phyloP scores from a whole-genome alignment of 1,140 invertebrate species.

The Hirudo medicinalis region DNA sequence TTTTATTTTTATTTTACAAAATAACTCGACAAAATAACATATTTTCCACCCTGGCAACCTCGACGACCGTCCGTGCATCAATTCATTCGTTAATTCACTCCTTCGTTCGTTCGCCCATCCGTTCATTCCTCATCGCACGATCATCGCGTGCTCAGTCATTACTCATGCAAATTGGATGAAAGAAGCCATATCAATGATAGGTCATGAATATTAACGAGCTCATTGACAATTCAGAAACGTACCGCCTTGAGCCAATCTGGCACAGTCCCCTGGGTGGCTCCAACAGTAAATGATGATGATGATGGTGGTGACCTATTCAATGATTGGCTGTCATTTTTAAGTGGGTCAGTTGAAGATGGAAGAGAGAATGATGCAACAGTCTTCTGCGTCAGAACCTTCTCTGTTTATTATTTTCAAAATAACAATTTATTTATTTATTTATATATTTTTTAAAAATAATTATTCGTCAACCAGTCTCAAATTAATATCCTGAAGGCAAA shows the following conservation, averaged over 20 bases:
- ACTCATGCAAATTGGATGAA: not conserved
- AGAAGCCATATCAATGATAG: not conserved
- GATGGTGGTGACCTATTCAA: not conserved
- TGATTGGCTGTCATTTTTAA: not conserved
- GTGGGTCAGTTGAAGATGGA: not conserved
- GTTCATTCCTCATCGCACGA: not conserved
- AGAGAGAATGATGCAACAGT: too few relatives aligned
- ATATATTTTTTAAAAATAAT: not conserved
- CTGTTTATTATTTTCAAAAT: not conserved
- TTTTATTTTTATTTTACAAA: too few relatives aligned
- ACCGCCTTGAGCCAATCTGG: slow-evolving; percentile 21
- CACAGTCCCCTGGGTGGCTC: slow-evolving; percentile 1
- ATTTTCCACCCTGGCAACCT: too few relatives aligned
- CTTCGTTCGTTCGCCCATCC: not conserved
- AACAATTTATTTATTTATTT: not conserved
- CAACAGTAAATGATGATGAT: not conserved
- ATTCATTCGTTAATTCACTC: too few relatives aligned
- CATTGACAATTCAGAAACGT: not conserved
- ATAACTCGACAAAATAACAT: too few relatives aligned
- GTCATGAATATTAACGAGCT: not conserved
- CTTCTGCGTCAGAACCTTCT: not conserved
- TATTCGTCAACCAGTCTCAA: not conserved
- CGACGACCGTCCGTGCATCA: too few relatives aligned
- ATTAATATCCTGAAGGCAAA: not conserved
- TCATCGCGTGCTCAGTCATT: not conserved